Percentiles rank a stretch among this genome's conserved stretches.
Conservation (phyloP, 2,888 invertebrate genomes). For the Cephalotes varians region DNA sequence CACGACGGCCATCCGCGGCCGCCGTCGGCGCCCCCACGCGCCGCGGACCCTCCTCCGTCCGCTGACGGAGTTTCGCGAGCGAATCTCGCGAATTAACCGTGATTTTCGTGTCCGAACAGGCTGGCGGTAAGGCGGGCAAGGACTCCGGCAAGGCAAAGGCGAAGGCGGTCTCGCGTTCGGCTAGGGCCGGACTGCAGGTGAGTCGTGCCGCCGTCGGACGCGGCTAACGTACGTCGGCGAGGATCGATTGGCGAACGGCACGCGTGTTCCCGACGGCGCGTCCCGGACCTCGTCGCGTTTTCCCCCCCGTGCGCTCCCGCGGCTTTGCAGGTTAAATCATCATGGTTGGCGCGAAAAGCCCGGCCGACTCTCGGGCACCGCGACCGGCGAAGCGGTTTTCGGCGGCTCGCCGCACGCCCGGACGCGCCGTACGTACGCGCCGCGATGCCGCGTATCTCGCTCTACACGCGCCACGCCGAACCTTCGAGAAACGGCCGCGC, state of each 20-base stretch:
- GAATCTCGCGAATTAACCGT: constrained; percentile 87
- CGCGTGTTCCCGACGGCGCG: neutral
- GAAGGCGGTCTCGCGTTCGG: constrained; percentile 99
- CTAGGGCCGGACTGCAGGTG: constrained; percentile 99
- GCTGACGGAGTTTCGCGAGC: constrained; percentile 87
- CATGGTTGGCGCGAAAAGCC: constrained; percentile 81
- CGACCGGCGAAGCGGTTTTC: neutral
- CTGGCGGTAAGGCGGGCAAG: constrained; percentile 99
- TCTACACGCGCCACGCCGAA: constrained; percentile 21
- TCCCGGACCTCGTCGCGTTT: neutral
- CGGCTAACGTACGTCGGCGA: constrained; percentile 14
- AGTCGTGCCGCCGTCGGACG: constrained; percentile 71
- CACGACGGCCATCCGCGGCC: constrained; percentile 80
- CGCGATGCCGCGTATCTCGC: neutral
- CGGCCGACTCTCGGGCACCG: constrained; percentile 40
- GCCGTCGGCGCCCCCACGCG: constrained; percentile 71
- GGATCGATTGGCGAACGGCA: constrained; percentile 14
- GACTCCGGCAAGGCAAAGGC: constrained; percentile 99
- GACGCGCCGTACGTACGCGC: neutral
- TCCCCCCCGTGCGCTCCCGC: neutral
- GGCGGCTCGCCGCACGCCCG: neutral
- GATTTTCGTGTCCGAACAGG: constrained; percentile 88
- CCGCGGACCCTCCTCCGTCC: constrained; percentile 83
- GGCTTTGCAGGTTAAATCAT: constrained; percentile 73
- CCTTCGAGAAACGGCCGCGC: neutral